These are phyloP conservation scores for Herpailurus yagouaroundi DNA, from an alignment of 2,113 vertebrate genomes.

Conservation along the genomic window DNA sequence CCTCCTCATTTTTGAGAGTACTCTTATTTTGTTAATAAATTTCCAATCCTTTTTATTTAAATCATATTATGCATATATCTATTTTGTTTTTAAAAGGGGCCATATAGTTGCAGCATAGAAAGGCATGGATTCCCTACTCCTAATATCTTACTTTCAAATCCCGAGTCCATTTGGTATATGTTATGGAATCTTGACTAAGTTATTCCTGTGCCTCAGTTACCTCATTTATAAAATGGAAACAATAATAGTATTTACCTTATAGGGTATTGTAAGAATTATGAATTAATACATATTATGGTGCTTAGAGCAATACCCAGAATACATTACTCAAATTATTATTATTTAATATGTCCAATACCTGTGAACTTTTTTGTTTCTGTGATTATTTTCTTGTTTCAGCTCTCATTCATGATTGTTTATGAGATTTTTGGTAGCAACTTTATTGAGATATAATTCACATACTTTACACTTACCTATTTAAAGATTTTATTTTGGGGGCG, in stretches of 20 bases:
- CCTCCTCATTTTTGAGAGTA: neutral
- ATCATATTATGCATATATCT: neutral
- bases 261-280: neutral
- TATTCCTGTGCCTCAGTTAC: neutral
- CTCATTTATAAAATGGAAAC: too few species aligned
- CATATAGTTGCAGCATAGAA: neutral
- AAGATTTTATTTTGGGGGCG: neutral
- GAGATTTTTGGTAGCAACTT: neutral
- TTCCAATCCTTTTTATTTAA: neutral
- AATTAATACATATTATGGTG: neutral
- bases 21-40: neutral
- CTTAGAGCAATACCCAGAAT: neutral
- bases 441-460: neutral
- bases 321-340: neutral
- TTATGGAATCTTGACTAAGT: neutral
- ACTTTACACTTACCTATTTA: neutral
- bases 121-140: neutral
- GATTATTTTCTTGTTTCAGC: neutral
- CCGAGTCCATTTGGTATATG: neutral
- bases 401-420: neutral
- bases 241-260: too few species aligned
- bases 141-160: neutral
- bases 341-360: neutral
- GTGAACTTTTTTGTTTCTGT: neutral
- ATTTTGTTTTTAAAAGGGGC: neutral